These are phyloP conservation scores for Portunus trituberculatus DNA, from an alignment of 1,140 invertebrate genomes.

Conservation along the genomic window DNA sequence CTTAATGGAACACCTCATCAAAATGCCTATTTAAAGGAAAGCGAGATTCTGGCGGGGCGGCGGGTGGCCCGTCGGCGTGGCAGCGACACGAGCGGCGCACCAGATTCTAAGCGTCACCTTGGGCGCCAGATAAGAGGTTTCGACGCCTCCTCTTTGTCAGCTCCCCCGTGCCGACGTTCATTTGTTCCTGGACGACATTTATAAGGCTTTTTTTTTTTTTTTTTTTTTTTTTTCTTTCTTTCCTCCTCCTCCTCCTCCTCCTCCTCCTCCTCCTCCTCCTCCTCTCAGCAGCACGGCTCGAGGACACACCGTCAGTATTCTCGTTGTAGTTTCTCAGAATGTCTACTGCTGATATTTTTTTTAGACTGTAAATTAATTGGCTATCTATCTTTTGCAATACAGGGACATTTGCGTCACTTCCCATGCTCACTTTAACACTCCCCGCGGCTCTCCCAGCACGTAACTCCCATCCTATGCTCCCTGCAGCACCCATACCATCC, in stretches of 20 bases:
- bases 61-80: not conserved
- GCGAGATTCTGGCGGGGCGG: not conserved
- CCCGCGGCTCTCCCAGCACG: too few species aligned
- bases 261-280: conserved; percentile 22
- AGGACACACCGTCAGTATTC: not conserved
- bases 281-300: not conserved
- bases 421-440: too few species aligned
- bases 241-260: not conserved
- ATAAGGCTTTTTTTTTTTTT: not conserved
- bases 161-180: conserved; percentile 44
- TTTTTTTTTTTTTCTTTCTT: not conserved
- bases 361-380: conserved; percentile 37
- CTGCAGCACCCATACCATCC: too few species aligned
- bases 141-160: conserved; percentile 37
- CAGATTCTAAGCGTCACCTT: conserved; percentile 56
- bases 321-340: conserved; percentile 24
- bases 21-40: conserved; percentile 46
- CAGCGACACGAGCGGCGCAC: not conserved
- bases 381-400: conserved; percentile 41
- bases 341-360: not conserved
- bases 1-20: conserved; percentile 59
- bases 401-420: too few species aligned
- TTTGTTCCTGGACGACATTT: conserved; percentile 49
- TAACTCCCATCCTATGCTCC: too few species aligned
- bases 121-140: conserved; percentile 57